Conservation (phyloP, 2,888 invertebrate species). For the Hemicrepidius hirtus region DNA sequence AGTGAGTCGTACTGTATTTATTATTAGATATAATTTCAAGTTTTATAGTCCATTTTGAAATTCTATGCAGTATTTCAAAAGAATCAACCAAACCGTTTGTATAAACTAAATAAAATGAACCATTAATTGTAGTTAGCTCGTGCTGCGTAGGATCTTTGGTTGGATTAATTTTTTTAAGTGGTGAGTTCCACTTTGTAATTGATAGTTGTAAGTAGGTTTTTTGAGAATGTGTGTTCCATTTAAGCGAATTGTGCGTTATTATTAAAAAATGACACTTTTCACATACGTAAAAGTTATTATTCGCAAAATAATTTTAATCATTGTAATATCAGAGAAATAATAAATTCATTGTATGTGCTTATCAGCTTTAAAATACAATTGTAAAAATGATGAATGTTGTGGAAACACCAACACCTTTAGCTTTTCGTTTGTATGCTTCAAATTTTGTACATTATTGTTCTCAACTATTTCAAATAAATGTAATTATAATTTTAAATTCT, state of each 20-base stretch:
- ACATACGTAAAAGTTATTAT: conserved; percentile 5
- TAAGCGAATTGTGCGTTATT: conserved; percentile 22
- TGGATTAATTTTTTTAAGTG: conserved; percentile 17
- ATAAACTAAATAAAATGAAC: conserved; percentile 21
- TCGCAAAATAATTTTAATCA: neutral
- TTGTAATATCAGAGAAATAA: neutral
- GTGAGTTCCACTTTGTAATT: conserved; percentile 3
- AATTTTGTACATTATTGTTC: conserved; percentile 30
- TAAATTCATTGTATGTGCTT: conserved; percentile 23
- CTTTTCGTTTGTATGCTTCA: conserved; percentile 22
- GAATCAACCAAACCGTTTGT: conserved; percentile 20
- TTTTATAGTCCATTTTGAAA: conserved; percentile 14
- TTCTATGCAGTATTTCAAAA: conserved; percentile 16
- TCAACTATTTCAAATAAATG: conserved; percentile 24
- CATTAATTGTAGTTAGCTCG: conserved; percentile 16
- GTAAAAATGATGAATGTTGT: conserved; percentile 2
- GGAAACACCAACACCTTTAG: conserved; percentile 20
- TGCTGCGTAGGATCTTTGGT: conserved; percentile 27
- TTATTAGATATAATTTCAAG: conserved; percentile 41
- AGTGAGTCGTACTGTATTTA: conserved; percentile 50
- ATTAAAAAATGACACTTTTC: conserved; percentile 18
- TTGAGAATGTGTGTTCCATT: conserved; percentile 29
- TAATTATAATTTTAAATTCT: neutral
- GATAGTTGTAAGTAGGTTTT: conserved; percentile 26
- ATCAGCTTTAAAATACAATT: conserved; percentile 12